Base-by-base conservation (phyloP, 2,797 vertebrate genomes). In the Spondyliosoma cantharus region DNA sequence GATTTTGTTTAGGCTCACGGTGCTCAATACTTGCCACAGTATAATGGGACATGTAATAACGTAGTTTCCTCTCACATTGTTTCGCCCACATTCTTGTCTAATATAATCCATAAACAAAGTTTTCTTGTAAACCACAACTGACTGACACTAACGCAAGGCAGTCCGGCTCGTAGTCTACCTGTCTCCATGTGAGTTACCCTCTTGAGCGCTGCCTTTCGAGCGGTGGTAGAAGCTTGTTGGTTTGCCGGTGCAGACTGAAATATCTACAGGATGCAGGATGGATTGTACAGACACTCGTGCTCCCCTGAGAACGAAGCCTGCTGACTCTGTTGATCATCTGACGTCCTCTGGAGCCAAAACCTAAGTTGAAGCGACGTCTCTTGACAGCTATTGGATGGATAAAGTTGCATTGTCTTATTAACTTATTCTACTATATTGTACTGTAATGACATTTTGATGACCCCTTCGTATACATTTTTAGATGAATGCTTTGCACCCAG, bases 31-130 rank as follows among this genome's bases (percentile, higher is more conserved):
- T 59, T 52, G 67, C 54, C 27, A 50, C 7, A 24, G 17, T 24
- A 25, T 29, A 19, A 29, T 22, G 7, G 63, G 22, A 20, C 14
- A 20, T 59, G 16, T 54, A 24, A 74, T 71, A 20, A 59, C 42
- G 63, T 12, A 27, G 37, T 27, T 81, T 70, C 69, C 71, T 68
- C 48, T 83, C 19, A 64, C 57, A 72, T 72, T 71, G 74, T 67
- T 72, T 74, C 46, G 9, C 32, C 16, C 42, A 64, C 56, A 49
- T 74, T n/a, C 24, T 2, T 76, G 50, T 57, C 32, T 52, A 20
- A 70, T 45, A 59, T 25, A 49, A 58, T 29, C 46, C 46, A 69
- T 58, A 56, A 72, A 59, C 27, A 67, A 72, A 29, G 4, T 43
- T 80, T 43, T 80, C 17, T 63, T 48, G 61, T 76, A 70, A 81